These are phyloP conservation scores for Busseola fusca DNA, from an alignment of 2,888 invertebrate genomes.

Conservation along the genomic window DNA sequence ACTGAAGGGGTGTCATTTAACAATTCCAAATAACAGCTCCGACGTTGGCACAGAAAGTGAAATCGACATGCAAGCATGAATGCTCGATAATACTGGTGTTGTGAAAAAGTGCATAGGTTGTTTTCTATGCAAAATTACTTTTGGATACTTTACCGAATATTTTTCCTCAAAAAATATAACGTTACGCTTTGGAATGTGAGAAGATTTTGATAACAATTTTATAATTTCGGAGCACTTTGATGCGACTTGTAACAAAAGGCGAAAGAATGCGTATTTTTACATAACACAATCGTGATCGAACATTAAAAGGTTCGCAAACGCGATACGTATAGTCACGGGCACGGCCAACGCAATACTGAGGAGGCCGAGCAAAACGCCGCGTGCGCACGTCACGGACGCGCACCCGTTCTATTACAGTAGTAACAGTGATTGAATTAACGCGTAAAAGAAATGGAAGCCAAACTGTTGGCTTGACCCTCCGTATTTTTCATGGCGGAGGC, in stretches of 20 bases:
- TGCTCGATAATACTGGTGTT: conserved; percentile 55
- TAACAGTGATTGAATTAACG: conserved; percentile 62
- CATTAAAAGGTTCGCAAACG: conserved; percentile 55
- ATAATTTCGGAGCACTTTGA: conserved; percentile 57
- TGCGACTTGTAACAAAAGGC: conserved; percentile 55
- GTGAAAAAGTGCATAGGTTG: conserved; percentile 58
- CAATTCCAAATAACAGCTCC: conserved; percentile 56
- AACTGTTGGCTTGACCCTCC: conserved; percentile 41
- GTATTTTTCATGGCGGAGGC: conserved; percentile 14
- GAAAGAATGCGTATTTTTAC: conserved; percentile 72
- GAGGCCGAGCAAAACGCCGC: conserved; percentile 60
- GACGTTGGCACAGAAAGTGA: conserved; percentile 79
- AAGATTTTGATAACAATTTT: conserved; percentile 38
- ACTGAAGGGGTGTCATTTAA: conserved; percentile 58
- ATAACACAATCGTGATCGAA: conserved; percentile 72
- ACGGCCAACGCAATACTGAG: conserved; percentile 73
- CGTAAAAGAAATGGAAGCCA: conserved; percentile 62
- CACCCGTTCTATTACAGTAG: conserved; percentile 66
- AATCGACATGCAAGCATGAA: conserved; percentile 71
- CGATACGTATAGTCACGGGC: conserved; percentile 72
- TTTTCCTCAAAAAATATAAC: conserved; percentile 64
- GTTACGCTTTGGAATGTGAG: conserved; percentile 60
- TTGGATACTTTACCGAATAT: conserved; percentile 67
- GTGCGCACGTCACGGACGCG: conserved; percentile 63
- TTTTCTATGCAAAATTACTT: conserved; percentile 64